Percentiles rank a stretch among this genome's conserved stretches.
Conservation (phyloP, 92 coral and sea anemone genomes). For the Virgularia gustaviana region DNA sequence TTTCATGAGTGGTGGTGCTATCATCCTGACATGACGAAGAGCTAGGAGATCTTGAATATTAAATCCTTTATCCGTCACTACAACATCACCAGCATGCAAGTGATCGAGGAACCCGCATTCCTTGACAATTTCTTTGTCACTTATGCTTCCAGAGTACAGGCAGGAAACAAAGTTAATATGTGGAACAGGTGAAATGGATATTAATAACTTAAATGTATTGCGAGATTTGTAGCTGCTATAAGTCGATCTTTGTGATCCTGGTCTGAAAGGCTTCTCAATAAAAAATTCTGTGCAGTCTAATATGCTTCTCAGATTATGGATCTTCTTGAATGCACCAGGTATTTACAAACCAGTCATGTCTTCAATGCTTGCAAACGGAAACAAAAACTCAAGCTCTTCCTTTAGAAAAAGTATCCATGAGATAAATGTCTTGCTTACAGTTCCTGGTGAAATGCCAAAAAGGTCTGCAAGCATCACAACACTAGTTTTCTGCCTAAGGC, state of each 20-base stretch:
- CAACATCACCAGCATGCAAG: constrained; percentile 55
- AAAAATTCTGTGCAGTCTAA: constrained; percentile 65
- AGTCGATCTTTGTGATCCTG: constrained; percentile 61
- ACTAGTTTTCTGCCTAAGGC: no score
- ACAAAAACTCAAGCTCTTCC: constrained; percentile 53
- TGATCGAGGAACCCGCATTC: constrained; percentile 57
- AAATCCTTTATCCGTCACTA: constrained; percentile 57
- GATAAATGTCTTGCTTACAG: constrained; percentile 42
- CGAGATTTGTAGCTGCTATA: constrained; percentile 63
- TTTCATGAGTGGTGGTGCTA: constrained; percentile 61
- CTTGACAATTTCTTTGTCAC: constrained; percentile 64
- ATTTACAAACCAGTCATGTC: constrained; percentile 43
- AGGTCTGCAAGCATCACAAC: no score
- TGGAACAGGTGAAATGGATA: constrained; percentile 61
- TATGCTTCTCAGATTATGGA: constrained; percentile 58
- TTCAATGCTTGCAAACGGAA: constrained; percentile 56
- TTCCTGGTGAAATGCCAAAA: constrained; percentile 11
- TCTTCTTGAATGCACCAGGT: constrained; percentile 55
- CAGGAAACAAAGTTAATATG: constrained; percentile 57
- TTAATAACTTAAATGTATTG: constrained; percentile 60
- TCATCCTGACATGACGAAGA: constrained; percentile 43
- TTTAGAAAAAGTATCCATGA: constrained; percentile 58
- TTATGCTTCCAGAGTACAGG: constrained; percentile 60
- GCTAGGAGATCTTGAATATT: constrained; percentile 49
- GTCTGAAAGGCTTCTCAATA: constrained; percentile 58